A percentile compares a stretch with the other conserved stretches of the same genome.
phyloP scores from a whole-genome alignment of 2,113 vertebrate genomes.

The Oceanodroma tethys region DNA sequence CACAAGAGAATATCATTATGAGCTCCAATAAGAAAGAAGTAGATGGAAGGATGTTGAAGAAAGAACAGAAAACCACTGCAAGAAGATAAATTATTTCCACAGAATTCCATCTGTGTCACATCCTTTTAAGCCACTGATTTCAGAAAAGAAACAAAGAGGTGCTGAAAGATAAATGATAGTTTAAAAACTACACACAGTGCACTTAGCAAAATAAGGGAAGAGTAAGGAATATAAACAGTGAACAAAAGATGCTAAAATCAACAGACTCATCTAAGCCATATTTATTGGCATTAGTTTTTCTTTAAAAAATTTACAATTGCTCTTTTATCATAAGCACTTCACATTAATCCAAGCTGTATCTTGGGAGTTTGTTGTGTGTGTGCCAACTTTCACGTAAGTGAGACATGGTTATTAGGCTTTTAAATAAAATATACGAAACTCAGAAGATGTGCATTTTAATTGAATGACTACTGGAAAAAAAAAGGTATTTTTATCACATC shows the following conservation, averaged over 20 bases:
- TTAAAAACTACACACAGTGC: neutral
- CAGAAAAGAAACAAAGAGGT: constrained; percentile 6
- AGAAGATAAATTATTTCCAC: constrained; percentile 16
- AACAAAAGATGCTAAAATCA: neutral
- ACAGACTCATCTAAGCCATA: neutral
- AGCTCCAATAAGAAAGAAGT: neutral
- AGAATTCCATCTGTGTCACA: neutral
- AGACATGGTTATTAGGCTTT: constrained; percentile 53
- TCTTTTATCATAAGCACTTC: constrained; percentile 40
- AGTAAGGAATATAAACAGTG: neutral
- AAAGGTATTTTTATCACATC: constrained; percentile 51
- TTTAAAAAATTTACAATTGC: neutral
- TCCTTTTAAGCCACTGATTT: constrained; percentile 6
- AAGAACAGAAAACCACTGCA: neutral
- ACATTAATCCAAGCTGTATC: constrained; percentile 19
- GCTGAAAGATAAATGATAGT: neutral
- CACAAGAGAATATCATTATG: neutral
- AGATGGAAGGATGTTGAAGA: neutral
- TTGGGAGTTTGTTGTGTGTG: constrained; percentile 39
- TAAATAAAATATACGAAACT: constrained; percentile 42
- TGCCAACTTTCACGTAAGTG: constrained; percentile 42
- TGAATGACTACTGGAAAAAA: neutral
- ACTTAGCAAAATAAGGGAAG: neutral
- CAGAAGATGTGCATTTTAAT: constrained; percentile 42
- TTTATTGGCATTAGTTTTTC: neutral